These are phyloP conservation scores for Martes martes DNA, from an alignment of 2,113 vertebrate genomes.

Conservation along the genomic window DNA sequence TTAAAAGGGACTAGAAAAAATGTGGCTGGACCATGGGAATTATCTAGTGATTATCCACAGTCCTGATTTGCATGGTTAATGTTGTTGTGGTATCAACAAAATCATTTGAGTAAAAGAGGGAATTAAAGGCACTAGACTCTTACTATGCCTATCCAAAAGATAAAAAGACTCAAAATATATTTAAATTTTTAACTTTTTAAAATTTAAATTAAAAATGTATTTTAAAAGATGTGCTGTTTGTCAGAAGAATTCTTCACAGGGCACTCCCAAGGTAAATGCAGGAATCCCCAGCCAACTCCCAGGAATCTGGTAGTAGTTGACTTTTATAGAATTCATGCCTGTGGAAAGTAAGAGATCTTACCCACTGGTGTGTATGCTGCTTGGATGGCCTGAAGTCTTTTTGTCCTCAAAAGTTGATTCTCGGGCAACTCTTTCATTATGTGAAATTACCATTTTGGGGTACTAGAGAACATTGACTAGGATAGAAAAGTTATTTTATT, in stretches of 20 bases:
- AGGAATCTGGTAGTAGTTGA: background rate
- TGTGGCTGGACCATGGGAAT: background rate
- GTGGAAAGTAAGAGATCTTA: background rate
- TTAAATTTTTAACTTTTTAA: no score
- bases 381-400: background rate
- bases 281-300: background rate
- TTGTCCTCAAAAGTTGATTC: background rate
- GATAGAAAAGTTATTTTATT: background rate
- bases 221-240: background rate
- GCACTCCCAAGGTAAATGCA: background rate
- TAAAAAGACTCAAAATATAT: background rate
- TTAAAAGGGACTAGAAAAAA: background rate
- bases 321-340: background rate
- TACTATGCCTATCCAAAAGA: background rate
- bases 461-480: background rate
- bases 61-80: background rate
- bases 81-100: background rate
- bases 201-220: no score
- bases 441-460: background rate
- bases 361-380: rapidly evolving
- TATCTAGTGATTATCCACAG: no score
- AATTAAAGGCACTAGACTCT: background rate
- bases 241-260: background rate
- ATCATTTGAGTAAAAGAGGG: background rate
- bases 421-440: background rate